A percentile compares a stretch with the other conserved stretches of the same genome.
Evolutionary conservation across 2,797 vertebrate genomes (phyloP).

Genomic region (Rhinatrema bivittatum): DNA sequence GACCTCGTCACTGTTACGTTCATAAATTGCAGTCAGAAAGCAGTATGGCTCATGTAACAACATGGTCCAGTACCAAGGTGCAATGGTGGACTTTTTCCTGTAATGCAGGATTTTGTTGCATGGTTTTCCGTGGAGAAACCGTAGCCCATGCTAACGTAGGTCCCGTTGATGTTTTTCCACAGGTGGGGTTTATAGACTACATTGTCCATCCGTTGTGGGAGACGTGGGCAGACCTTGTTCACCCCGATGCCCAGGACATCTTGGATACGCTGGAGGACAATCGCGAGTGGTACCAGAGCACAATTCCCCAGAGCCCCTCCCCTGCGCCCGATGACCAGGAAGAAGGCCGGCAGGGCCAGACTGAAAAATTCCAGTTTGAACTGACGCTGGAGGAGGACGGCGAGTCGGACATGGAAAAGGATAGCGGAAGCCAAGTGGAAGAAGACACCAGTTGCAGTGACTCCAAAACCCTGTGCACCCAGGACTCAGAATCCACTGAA

Average conservation of each 20-base stretch:
- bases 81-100: no score
- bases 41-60: no score
- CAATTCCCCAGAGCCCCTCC: slow-evolving; percentile 96
- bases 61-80: no score
- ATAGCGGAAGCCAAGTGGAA: slow-evolving; percentile 90
- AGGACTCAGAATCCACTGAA: slow-evolving; percentile 96
- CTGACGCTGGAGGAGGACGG: slow-evolving; percentile 93
- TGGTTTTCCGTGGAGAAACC: no score
- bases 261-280: slow-evolving; percentile 97
- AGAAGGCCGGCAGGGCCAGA: slow-evolving; percentile 76
- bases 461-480: slow-evolving; percentile 96
- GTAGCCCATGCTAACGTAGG: neutral
- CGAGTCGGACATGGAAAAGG: slow-evolving; percentile 94
- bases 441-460: slow-evolving; percentile 96
- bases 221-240: slow-evolving; percentile 96
- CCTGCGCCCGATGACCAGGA: slow-evolving; percentile 80
- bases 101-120: no score
- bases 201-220: slow-evolving; percentile 98
- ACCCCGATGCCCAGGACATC: slow-evolving; percentile 95
- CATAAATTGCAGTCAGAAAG: no score
- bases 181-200: slow-evolving; percentile 98
- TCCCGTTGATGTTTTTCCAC: slow-evolving; percentile 5
- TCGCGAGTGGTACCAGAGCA: slow-evolving; percentile 98
- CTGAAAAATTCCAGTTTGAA: slow-evolving; percentile 97
- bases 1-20: no score